Base-by-base conservation (phyloP, 2,113 vertebrate species). In the Poicephalus meyeri region DNA sequence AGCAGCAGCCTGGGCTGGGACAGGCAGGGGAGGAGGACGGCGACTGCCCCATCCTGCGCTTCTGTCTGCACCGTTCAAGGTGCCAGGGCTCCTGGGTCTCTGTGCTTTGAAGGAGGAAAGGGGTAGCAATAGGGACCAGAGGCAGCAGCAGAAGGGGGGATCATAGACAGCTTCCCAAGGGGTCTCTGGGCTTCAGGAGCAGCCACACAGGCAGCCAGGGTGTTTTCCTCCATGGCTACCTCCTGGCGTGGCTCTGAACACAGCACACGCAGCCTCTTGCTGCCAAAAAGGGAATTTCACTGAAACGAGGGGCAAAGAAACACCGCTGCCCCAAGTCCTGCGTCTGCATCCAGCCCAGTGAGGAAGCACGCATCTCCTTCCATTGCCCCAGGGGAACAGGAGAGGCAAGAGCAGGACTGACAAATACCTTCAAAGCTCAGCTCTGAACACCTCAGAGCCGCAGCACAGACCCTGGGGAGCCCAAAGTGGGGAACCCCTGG, bases 261-360 rank as follows among this genome's bases (percentile, higher is more conserved):
- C 0, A 0, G 16, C 4, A 35, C 0, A 1, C 53, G 41, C 33
- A 0, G 0, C 58, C 52, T 24, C 37, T 55, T 3, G 12, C 58
- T 81, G 71, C 58, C 50, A 58, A 25, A 85, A 17, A 20, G 20
- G 19, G 61, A 86, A 55, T 65, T 88, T 80, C 58, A 63, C 63
- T 10, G 58, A 46, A 91, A 77, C 13, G 87, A 73, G 37, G 58
- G 37, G 47, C 60, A 82, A 55, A 86, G 28, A 31, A 90, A 13
- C 5, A 2, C 4, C n/a, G 5, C 10, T 2, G 3, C 2, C 20
- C 49, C 3, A 2, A 53, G 33, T 68, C 37, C 70, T 87, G 61
- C 29, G n/a, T 61, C 77, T 86, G 23, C 42, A 44, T 12, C 41
- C 78, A 41, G 71, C 41, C 46, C 39, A 0, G 14, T 1, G 1